A percentile compares a stretch with the other conserved stretches of the same genome.
Evolutionary conservation across 92 coral and sea anemone species (phyloP).

Genomic region (Diadumene lineata): DNA sequence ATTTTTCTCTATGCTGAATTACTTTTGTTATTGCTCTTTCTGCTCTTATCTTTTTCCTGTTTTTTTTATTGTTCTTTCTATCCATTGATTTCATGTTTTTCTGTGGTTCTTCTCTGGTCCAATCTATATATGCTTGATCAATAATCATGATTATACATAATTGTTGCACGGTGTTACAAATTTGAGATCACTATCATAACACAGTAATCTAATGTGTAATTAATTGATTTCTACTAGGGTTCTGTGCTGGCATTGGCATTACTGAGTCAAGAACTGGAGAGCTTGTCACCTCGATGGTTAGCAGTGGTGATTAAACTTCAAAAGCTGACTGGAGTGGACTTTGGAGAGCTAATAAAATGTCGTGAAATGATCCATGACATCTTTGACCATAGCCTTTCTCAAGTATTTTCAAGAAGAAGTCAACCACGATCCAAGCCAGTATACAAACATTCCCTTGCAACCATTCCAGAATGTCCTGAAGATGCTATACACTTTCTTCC

Average conservation of each 20-base stretch:
- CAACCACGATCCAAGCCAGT: slow-evolving; percentile 21
- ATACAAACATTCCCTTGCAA: slow-evolving; percentile 53
- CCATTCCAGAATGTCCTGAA: slow-evolving; percentile 65
- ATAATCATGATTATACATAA: too few species aligned
- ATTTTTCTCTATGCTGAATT: too few species aligned
- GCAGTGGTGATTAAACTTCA: slow-evolving; percentile 54
- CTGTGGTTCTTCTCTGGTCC: too few species aligned
- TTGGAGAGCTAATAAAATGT: slow-evolving; percentile 63
- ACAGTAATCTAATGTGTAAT: too few species aligned
- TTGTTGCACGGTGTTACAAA: too few species aligned
- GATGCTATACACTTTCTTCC: slow-evolving; percentile 44
- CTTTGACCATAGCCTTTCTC: slow-evolving; percentile 11
- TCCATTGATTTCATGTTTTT: background rate
- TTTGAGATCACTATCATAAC: too few species aligned
- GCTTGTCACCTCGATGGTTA: slow-evolving; percentile 69
- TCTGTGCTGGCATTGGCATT: slow-evolving; percentile 93
- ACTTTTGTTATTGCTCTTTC: background rate
- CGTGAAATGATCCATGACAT: slow-evolving; percentile 55
- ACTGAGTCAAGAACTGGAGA: slow-evolving; percentile 85
- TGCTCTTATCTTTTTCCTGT: too few species aligned
- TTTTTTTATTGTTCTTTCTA: background rate
- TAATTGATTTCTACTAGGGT: slow-evolving; percentile 52
- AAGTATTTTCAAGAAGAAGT: slow-evolving; percentile 17
- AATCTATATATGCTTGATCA: too few species aligned
- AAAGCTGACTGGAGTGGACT: slow-evolving; percentile 59